Evolutionary conservation across 2,797 vertebrate genomes (phyloP), one percentile per base, ranked within the genome.

Genomic region (Etheostoma nigrum): DNA sequence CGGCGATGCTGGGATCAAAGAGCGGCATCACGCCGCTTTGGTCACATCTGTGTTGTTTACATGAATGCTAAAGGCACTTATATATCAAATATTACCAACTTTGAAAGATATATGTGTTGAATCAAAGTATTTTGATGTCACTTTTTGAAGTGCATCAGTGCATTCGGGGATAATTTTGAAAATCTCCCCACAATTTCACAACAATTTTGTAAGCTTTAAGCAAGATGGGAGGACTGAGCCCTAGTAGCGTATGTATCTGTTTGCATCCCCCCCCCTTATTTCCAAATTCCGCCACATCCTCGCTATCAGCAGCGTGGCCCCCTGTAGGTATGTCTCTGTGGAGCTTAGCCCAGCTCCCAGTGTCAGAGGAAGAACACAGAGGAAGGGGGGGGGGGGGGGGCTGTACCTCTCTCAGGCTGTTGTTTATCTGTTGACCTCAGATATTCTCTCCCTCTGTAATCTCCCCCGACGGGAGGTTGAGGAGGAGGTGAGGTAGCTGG

Each of bases 1-100:
- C 82, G 2, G 76, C 84, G 88, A 89, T 73, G 86, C 85, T 2
- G 76, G 94, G 94, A 96, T 96, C 95, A 96, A 96, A 96, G 93
- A 87, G 75, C 84, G 44, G 79, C 83, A 93, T 91, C 92, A 79
- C 70, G 82, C 85, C 66, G 89, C 93, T 92, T 88, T 90, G 94
- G 94, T 94, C 94, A 94, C 94, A 94, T 94, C 91, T 84, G 94
- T 90, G 94, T 95, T 95, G 95, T 95, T 95, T 94, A 96, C 94
- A 93, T 94, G 92, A 93, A 95, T 94, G 95, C 95, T 95, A 93
- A 95, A 93, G 95, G 95, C 94, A 89, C 86, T 93, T 77, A 85
- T 91, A 85, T 91, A 95, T 95, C 90, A 95, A 95, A 95, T 95
- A 95, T 94, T 91, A 93, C 94, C 58, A 86, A 92, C 90, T 94